Percentiles rank a stretch among this genome's conserved stretches.
Conservation (phyloP, 1,140 invertebrate genomes). For the Hypsibius dujardini region DNA sequence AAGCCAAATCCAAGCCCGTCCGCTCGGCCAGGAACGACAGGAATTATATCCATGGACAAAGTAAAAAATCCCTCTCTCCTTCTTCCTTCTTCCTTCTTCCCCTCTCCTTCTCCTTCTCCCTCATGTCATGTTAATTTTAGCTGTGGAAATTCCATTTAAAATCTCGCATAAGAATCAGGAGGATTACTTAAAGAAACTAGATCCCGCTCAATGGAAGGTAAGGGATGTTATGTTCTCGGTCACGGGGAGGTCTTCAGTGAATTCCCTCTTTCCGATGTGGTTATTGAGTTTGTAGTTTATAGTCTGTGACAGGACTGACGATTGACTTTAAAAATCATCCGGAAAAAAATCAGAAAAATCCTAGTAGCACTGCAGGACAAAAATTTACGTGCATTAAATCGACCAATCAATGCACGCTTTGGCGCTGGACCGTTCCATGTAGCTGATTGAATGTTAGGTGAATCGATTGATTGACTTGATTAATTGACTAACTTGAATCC, state of each 20-base stretch:
- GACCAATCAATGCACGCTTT: too few species aligned
- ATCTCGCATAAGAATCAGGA: conserved; percentile 50
- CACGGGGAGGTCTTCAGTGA: background rate
- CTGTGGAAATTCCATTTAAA: conserved; percentile 11
- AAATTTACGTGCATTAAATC: too few species aligned
- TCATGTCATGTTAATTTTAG: background rate
- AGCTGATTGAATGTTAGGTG: too few species aligned
- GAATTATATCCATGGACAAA: conserved; percentile 4
- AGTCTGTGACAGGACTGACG: too few species aligned
- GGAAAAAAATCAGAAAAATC: too few species aligned
- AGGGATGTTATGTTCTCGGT: conserved; percentile 5
- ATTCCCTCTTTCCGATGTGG: conserved; percentile 15
- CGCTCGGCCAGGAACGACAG: background rate
- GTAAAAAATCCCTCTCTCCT: background rate
- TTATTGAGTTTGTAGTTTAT: conserved; percentile 24
- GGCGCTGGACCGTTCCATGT: too few species aligned
- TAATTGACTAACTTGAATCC: too few species aligned
- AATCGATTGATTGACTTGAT: too few species aligned
- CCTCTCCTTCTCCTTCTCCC: background rate
- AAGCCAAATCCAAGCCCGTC: background rate
- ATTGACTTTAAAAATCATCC: too few species aligned
- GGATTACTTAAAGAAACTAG: conserved; percentile 61
- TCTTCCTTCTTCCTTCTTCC: background rate
- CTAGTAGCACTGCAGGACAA: too few species aligned
- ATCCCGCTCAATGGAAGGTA: conserved; percentile 88